Evolutionary conservation across 2,113 vertebrate species (phyloP).

Genomic region (Hippocampus comes): DNA sequence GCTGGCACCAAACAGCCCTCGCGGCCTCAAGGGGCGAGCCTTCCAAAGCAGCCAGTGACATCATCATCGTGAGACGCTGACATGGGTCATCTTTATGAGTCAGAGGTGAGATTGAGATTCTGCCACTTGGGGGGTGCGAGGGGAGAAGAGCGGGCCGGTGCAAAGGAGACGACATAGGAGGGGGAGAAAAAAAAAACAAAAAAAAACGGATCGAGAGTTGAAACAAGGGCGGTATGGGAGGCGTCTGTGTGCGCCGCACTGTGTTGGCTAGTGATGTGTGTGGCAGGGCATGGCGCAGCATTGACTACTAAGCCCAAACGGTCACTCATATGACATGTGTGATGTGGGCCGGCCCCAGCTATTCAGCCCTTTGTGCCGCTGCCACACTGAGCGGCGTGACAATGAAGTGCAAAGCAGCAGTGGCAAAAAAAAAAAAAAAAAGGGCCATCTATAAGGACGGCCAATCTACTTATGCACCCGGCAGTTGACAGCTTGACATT

Average conservation of each 20-base stretch:
- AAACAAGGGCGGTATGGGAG: slow-evolving; percentile 48
- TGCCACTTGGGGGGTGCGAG: slow-evolving; percentile 28
- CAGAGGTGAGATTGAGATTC: slow-evolving; percentile 61
- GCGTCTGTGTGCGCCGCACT: slow-evolving; percentile 19
- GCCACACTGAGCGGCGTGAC: slow-evolving; percentile 75
- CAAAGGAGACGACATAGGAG: slow-evolving; percentile 31
- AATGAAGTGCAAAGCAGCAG: slow-evolving; percentile 77
- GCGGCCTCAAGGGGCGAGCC: slow-evolving; percentile 40
- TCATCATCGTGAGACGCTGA: slow-evolving; percentile 70
- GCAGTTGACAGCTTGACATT: slow-evolving; percentile 80
- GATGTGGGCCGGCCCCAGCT: slow-evolving; percentile 72
- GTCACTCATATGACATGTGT: slow-evolving; percentile 74
- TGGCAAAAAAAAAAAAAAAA: slow-evolving; percentile 49
- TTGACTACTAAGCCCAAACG: slow-evolving; percentile 65
- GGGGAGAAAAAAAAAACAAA: slow-evolving; percentile 22
- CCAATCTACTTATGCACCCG: slow-evolving; percentile 78
- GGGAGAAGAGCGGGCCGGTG: slow-evolving; percentile 29
- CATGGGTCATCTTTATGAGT: slow-evolving; percentile 62
- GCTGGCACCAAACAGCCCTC: slow-evolving; percentile 57
- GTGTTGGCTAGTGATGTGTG: slow-evolving; percentile 29
- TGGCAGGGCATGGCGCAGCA: slow-evolving; percentile 51
- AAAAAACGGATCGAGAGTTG: slow-evolving; percentile 30
- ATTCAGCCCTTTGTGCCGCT: slow-evolving; percentile 75
- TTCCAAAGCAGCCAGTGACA: slow-evolving; percentile 61
- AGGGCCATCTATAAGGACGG: slow-evolving; percentile 76